Base-by-base conservation (phyloP, 2,113 vertebrate genomes). In the Hippocampus mohnikei region DNA sequence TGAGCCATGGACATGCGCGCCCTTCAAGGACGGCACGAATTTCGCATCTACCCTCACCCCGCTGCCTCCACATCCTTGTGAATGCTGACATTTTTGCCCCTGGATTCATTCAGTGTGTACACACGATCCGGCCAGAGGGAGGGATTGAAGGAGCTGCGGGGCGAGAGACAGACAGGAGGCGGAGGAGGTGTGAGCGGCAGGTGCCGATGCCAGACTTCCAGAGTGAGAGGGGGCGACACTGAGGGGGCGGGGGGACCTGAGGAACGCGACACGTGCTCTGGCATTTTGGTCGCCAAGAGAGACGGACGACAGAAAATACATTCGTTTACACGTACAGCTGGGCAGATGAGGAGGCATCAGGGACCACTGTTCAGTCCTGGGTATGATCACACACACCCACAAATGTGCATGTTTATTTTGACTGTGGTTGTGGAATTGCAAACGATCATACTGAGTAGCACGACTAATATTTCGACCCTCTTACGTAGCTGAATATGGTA, bases 261-360 rank as follows among this genome's bases (percentile, higher is more conserved):
- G 73, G 76, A 83, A 74, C 8, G 79, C 55, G 69, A 79, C 81
- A 84, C 81, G 69, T 74, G 82, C 70, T 68, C 61, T 75, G 66
- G 78, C 82, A 83, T 91, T 87, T 91, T 88, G 89, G 84, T 84
- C 82, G 71, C 77, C 76, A 58, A 74, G 71, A 80, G 60, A 75
- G 66, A 63, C 64, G 61, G 68, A 69, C 76, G 72, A 67, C 60
- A 74, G 50, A 52, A 75, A 81, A 71, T 21, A 79, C n/a, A 77
- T 83, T 75, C 58, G 65, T 59, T 78, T 41, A 77, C 70, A 21
- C 72, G 53, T 75, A 71, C 81, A 72, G 80, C 80, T 82, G 84
- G 75, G 77, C 85, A 84, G 77, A 93, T 92, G 92, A 89, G 81
- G 88, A 85, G 84, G 81, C 81, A 87, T 69, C 86, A 81, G 79